These are phyloP conservation scores for Pelusios castaneus DNA, from an alignment of 2,113 vertebrate species.

Conservation along the genomic window DNA sequence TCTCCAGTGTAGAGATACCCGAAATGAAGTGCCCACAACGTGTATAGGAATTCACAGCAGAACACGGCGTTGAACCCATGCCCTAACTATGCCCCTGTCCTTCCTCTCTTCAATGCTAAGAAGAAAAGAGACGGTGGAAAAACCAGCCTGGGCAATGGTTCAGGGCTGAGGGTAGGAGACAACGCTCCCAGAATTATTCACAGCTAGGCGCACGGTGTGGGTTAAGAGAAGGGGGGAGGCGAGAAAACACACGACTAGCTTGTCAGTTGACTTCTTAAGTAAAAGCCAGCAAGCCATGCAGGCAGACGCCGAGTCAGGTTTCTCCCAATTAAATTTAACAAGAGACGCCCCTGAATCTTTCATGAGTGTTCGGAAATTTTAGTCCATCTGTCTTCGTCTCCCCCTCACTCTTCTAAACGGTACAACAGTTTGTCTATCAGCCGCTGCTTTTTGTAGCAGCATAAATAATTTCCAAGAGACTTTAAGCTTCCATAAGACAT, in stretches of 20 bases:
- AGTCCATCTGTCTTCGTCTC: slow-evolving; percentile 56
- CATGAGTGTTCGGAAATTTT: slow-evolving; percentile 71
- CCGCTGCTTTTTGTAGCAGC: neutral
- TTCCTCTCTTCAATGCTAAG: neutral
- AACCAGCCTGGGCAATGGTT: fast-evolving
- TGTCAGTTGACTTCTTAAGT: slow-evolving; percentile 76
- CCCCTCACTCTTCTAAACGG: neutral
- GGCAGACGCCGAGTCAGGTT: slow-evolving; percentile 60
- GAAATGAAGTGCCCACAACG: neutral
- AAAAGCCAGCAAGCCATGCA: slow-evolving; percentile 66
- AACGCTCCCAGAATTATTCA: slow-evolving; percentile 32
- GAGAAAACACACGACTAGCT: slow-evolving; percentile 48
- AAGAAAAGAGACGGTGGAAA: neutral
- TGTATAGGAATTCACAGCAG: fast-evolving
- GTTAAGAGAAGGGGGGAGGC: neutral
- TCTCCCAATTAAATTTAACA: slow-evolving; percentile 83
- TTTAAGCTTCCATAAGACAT: fast-evolving
- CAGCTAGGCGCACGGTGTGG: neutral
- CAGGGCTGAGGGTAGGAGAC: neutral
- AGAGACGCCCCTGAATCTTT: slow-evolving; percentile 79
- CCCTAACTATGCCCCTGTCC: neutral
- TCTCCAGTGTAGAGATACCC: fast-evolving
- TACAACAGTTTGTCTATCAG: neutral
- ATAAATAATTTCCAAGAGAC: neutral
- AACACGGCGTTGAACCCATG: neutral